Base-by-base conservation (phyloP, 2,888 invertebrate genomes). In the Micropterix aruncella region DNA sequence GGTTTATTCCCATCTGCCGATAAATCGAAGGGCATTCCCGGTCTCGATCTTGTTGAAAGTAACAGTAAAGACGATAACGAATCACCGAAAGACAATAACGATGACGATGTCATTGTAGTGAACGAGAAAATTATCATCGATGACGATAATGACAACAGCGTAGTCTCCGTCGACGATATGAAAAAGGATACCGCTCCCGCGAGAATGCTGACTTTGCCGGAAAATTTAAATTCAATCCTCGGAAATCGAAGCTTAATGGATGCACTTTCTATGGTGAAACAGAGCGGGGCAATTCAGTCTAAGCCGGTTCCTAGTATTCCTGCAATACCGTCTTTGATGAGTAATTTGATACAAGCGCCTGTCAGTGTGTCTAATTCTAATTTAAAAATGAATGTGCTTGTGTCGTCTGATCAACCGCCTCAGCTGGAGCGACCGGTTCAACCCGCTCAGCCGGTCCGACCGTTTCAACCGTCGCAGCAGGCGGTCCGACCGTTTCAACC, bases 41-140 rank as follows among this genome's bases (percentile, higher is more conserved):
- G 85, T 0, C 66, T 85, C 46, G 84, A 85, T 67, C 69, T 84
- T 47, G 77, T 81, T 7, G 69, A n/a, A n/a, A n/a, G n/a, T n/a
- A n/a, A n/a, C n/a, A n/a, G n/a, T n/a, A n/a, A n/a, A n/a, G n/a
- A n/a, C 9, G 39, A 15, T n/a, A 40, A 19, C 15, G 17, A 41
- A 16, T 40, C 19, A 19, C 16, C 16, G 19, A 44, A 44, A 45
- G 16, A 42, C 15, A 16, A 18, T 2, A 9, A 3, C 12, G 41
- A 27, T 19, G 16, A 36, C 2, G 40, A 18, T 3, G 44, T 40
- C 12, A 38, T 38, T n/a, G 19, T 37, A n/a, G 18, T 3, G 14
- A 37, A 40, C 14, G 36, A 40, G 17, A 16, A 9, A 40, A n/a
- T n/a, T n/a, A n/a, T n/a, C n/a, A 63, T 68, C 37, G 61, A 62